These are phyloP conservation scores for Keiferia lycopersicella DNA, from an alignment of 2,888 invertebrate species.

Conservation along the genomic window DNA sequence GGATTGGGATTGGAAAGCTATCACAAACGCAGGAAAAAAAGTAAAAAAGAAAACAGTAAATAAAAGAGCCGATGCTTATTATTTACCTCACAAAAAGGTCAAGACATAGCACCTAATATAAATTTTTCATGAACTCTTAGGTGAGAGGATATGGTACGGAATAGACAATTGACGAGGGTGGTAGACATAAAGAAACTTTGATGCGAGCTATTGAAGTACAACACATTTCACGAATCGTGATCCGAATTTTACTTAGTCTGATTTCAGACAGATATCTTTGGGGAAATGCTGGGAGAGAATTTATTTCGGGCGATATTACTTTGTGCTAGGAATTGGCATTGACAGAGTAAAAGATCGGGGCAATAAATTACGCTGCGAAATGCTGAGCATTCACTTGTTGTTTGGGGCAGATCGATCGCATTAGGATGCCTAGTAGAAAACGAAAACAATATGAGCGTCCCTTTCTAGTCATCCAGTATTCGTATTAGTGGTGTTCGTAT, in stretches of 20 bases:
- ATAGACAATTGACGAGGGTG: conserved; percentile 68
- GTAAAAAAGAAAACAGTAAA: background rate
- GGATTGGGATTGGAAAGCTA: no score
- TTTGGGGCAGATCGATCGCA: conserved; percentile 16
- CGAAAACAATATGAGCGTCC: conserved; percentile 15
- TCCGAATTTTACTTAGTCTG: conserved; percentile 56
- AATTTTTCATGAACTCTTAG: conserved; percentile 32
- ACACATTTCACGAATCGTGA: conserved; percentile 59
- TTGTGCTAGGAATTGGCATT: conserved; percentile 40
- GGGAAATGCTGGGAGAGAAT: conserved; percentile 38
- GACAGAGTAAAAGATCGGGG: conserved; percentile 35
- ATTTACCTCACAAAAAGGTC: background rate
- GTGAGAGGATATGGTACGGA: conserved; percentile 50
- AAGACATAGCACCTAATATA: conserved; percentile 23
- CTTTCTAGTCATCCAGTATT: background rate
- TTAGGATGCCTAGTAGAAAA: conserved; percentile 22
- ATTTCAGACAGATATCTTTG: conserved; percentile 53
- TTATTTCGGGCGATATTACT: conserved; percentile 37
- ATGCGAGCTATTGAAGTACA: conserved; percentile 61
- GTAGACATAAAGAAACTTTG: conserved; percentile 61
- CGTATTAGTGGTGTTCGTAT: background rate
- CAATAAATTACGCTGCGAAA: conserved; percentile 27
- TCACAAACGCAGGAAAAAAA: no score
- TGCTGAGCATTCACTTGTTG: conserved; percentile 27
- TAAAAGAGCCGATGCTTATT: background rate